Evolutionary conservation across 1,140 invertebrate species (phyloP).

Genomic region (Papilio glaucus): DNA sequence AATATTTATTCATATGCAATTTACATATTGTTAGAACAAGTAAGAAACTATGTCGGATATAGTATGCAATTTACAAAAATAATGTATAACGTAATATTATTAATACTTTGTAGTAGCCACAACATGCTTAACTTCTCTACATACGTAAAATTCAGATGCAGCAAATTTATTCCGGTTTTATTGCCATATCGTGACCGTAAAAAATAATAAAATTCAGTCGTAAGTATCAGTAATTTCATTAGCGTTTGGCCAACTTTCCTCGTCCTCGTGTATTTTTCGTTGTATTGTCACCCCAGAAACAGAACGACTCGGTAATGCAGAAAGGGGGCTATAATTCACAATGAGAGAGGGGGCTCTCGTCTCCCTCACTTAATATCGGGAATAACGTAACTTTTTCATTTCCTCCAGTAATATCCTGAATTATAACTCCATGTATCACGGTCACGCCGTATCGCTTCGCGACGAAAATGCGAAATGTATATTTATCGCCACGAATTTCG

Average conservation of each 20-base stretch:
- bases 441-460: slow-evolving; percentile 48
- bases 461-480: slow-evolving; percentile 47
- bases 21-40: too few species aligned
- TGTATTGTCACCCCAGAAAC: slow-evolving; percentile 55
- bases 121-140: background rate
- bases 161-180: background rate
- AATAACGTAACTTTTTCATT: slow-evolving; percentile 61
- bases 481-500: slow-evolving; percentile 40
- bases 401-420: slow-evolving; percentile 57
- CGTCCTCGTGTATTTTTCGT: slow-evolving; percentile 43
- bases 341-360: too few species aligned
- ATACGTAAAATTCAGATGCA: slow-evolving; percentile 1
- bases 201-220: slow-evolving; percentile 48
- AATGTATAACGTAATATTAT: too few species aligned
- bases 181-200: slow-evolving; percentile 5
- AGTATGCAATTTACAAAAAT: too few species aligned
- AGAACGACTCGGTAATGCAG: slow-evolving; percentile 48
- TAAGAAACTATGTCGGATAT: too few species aligned
- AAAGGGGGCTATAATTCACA: slow-evolving; percentile 60
- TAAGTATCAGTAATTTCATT: slow-evolving; percentile 53
- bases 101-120: too few species aligned
- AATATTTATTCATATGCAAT: too few species aligned
- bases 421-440: slow-evolving; percentile 67
- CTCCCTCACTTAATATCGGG: slow-evolving; percentile 56
- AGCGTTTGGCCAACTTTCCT: slow-evolving; percentile 50